These are phyloP conservation scores for Austrolebias charrua DNA, from an alignment of 2,797 vertebrate species.

Conservation along the genomic window DNA sequence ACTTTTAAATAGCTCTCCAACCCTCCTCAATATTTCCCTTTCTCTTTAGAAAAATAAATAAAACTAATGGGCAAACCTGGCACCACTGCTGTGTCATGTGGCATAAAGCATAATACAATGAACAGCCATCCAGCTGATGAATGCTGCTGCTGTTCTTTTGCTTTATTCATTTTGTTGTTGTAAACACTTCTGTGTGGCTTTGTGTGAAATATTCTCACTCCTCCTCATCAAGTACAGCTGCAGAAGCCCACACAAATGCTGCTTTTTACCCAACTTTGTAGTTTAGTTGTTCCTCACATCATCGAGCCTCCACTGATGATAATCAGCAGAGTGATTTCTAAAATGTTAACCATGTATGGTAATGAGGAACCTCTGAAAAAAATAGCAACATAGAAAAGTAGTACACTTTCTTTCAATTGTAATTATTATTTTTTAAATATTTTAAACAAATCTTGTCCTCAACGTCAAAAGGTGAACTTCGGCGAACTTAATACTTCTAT, in stretches of 20 bases:
- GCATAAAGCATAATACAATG: conserved; percentile 40
- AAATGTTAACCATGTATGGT: background rate
- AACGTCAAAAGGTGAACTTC: too few species aligned
- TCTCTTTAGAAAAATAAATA: conserved; percentile 28
- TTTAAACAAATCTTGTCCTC: too few species aligned
- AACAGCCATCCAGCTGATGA: conserved; percentile 50
- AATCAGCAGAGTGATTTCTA: background rate
- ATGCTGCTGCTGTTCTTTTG: conserved; percentile 36
- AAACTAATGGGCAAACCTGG: conserved; percentile 9
- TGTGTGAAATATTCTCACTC: conserved; percentile 3
- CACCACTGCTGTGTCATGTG: conserved; percentile 14
- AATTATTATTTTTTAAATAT: too few species aligned
- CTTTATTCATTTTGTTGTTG: conserved; percentile 55
- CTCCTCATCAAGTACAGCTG: conserved; percentile 32
- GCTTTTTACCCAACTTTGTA: background rate
- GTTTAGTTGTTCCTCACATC: background rate
- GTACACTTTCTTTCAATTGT: too few species aligned
- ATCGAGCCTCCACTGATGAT: background rate
- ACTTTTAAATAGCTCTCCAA: conserved; percentile 1
- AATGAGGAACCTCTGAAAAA: background rate
- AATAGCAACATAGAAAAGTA: background rate
- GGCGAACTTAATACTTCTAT: too few species aligned
- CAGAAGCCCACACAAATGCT: conserved; percentile 5
- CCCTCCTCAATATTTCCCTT: conserved; percentile 50
- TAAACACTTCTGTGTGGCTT: conserved; percentile 30